Evolutionary conservation across 1,140 invertebrate genomes (phyloP), one percentile per base, ranked within the genome.

Genomic region (Papilio polyxenes): DNA sequence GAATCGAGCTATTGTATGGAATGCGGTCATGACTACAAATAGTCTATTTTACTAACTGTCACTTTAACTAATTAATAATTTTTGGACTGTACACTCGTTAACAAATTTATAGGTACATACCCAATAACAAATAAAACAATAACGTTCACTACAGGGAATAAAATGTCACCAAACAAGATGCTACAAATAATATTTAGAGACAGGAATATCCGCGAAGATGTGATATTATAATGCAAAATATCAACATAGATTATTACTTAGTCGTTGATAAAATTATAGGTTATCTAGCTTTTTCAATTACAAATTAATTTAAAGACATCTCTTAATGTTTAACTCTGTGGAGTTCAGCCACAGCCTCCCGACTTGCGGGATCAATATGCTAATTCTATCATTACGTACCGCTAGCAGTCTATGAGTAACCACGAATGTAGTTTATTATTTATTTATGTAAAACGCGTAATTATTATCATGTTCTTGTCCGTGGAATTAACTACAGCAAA

Each of bases 371-470:
- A 48, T 75, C 74, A 49, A 75, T 75, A 75, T 75, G 74, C 74
- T 48, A 75, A 75, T 75, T 74, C 72, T 11, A 74, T 74, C 9
- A 74, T 74, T 74, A 74, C 72, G 40, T 74, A 74, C 72, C 72
- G 72, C 72, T 44, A 48, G 40, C 72, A 15, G 37, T 48, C 40
- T 48, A 15, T n/a, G 69, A 13, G 11, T 72, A 75, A 17, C 72
- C 17, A 75, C 44, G 40, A 75, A 49, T 75, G 74, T 9, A 49
- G 74, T 75, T 75, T 75, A 75, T 48, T 49, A 75, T 75, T 75
- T 75, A 49, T 75, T 75, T 75, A 75, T 75, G 37, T 48, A 44
- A 72, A 72, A 72, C 11, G 31, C 31, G 65, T 72, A 72, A 72
- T 72, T 72, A 72, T 72, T 72, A 31, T 72, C 65, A 72, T 72